Evolutionary conservation across 2,113 vertebrate species (phyloP).

Genomic region (Tor tambroides): DNA sequence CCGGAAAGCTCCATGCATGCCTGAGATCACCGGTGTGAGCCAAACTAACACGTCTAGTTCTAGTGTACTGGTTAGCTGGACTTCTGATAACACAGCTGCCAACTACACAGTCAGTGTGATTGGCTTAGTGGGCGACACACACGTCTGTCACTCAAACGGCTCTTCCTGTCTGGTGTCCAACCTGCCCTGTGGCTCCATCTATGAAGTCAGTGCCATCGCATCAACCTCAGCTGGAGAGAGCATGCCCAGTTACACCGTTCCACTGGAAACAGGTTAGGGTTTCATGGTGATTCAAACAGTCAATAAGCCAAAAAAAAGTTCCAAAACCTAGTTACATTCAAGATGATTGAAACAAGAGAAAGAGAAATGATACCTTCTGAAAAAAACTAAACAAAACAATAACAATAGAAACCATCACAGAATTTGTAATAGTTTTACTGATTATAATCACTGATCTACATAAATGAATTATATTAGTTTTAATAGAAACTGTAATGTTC

Average conservation of each 20-base stretch:
- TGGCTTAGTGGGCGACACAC: slow-evolving; percentile 52
- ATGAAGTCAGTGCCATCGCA: slow-evolving; percentile 80
- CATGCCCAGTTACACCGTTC: slow-evolving; percentile 85
- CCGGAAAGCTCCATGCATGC: slow-evolving; percentile 86
- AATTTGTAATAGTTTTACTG: no score
- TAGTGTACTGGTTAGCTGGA: slow-evolving; percentile 78
- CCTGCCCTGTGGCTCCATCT: slow-evolving; percentile 84
- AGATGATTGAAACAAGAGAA: background rate
- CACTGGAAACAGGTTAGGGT: slow-evolving; percentile 82
- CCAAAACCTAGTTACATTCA: background rate
- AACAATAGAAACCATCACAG: no score
- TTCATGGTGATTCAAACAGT: background rate
- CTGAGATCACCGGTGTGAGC: slow-evolving; percentile 76
- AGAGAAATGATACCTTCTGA: no score
- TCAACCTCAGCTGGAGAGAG: slow-evolving; percentile 78
- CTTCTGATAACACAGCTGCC: slow-evolving; percentile 73
- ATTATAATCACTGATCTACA: no score
- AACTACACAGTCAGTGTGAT: slow-evolving; percentile 73
- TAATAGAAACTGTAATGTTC: no score
- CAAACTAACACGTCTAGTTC: slow-evolving; percentile 69
- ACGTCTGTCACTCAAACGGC: slow-evolving; percentile 74
- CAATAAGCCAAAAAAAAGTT: background rate
- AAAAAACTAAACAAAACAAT: no score
- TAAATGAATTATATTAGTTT: no score
- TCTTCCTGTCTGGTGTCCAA: slow-evolving; percentile 76